A percentile compares a stretch with the other conserved stretches of the same genome.
phyloP scores from a whole-genome alignment of 1,140 invertebrate species.

The Lucilia sericata region DNA sequence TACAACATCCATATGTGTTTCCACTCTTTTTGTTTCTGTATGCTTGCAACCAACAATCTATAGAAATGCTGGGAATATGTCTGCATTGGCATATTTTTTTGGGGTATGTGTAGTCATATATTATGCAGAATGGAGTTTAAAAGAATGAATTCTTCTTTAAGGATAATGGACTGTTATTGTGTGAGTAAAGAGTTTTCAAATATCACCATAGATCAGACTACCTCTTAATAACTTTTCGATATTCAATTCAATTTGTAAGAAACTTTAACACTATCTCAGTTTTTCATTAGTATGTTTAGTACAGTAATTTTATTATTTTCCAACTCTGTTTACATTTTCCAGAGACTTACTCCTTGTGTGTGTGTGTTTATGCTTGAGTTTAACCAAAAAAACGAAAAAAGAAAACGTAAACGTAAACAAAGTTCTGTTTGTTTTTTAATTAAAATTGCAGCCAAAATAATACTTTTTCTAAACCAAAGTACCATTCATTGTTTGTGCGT shows the following conservation, averaged over 20 bases:
- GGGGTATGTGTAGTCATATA: neutral
- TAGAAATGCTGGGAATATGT: conserved; percentile 11
- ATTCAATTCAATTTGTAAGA: neutral
- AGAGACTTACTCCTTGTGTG: no score
- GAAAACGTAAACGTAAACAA: neutral
- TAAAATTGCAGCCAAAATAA: conserved; percentile 29
- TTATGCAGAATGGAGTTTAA: no score
- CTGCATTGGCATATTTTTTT: neutral
- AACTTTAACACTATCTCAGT: no score
- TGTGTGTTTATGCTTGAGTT: no score
- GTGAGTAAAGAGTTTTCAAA: no score
- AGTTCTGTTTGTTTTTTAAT: conserved; percentile 26
- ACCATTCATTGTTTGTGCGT: neutral
- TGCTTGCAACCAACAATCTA: neutral
- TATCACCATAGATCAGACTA: no score
- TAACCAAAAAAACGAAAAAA: no score
- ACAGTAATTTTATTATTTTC: no score
- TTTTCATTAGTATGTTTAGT: no score
- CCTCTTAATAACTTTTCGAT: no score
- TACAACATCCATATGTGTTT: conserved; percentile 19
- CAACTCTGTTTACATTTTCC: no score
- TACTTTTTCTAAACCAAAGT: conserved; percentile 6
- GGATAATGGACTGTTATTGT: no score
- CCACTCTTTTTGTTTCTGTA: neutral
- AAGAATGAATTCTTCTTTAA: neutral